Percentiles rank a stretch among this genome's conserved stretches.
These are phyloP conservation scores for Hucho hucho DNA, from an alignment of 2,113 vertebrate genomes.

Conservation along the genomic window DNA sequence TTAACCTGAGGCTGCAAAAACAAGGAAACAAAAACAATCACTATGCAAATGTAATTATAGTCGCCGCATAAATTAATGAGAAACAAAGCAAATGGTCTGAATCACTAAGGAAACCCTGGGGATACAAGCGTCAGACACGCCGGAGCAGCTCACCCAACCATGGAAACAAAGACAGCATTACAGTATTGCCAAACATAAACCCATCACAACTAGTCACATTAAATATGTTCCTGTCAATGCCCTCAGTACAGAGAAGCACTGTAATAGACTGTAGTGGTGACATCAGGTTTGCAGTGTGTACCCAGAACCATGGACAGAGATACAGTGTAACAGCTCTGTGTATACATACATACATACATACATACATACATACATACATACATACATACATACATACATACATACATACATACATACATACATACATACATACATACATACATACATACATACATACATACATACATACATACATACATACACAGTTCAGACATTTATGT, in stretches of 20 bases:
- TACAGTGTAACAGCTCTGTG: background rate
- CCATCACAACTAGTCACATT: no score
- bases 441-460: no score
- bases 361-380: background rate
- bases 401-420: no score
- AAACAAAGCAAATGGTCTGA: constrained; percentile 22
- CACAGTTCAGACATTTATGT: background rate
- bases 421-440: background rate
- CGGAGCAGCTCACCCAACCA: background rate
- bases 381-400: background rate
- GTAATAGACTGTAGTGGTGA: no score
- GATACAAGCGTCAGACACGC: constrained; percentile 28
- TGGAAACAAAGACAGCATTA: no score
- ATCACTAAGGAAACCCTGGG: constrained; percentile 8
- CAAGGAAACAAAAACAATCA: constrained; percentile 11
- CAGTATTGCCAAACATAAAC: no score
- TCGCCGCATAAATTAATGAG: constrained; percentile 1
- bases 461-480: background rate
- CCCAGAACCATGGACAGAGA: no score
- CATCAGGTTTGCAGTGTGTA: background rate
- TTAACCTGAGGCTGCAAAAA: constrained; percentile 28
- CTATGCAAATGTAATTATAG: constrained; percentile 30
- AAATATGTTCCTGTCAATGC: no score
- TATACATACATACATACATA: background rate
- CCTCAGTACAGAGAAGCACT: no score